Percentiles rank a stretch among this genome's conserved stretches.
Conservation (phyloP, 2,888 invertebrate genomes). For the Suillia variegata region DNA sequence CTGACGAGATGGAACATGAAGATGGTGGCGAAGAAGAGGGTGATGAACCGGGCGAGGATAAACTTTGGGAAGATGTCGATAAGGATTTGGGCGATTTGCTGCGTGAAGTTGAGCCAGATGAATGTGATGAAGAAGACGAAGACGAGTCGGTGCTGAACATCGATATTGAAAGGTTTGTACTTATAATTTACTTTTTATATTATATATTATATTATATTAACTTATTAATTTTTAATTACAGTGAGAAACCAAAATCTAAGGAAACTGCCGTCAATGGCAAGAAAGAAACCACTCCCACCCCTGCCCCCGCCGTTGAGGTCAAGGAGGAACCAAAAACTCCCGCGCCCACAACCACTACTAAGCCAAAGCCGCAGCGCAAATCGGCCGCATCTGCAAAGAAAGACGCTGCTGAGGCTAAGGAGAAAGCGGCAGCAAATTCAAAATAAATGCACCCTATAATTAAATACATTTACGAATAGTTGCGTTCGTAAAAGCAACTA, state of each 20-base stretch:
- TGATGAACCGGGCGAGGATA: slow-evolving; percentile 69
- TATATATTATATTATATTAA: too few species aligned
- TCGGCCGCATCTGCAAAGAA: background rate
- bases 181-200: too few species aligned
- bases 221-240: too few species aligned
- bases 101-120: slow-evolving; percentile 70
- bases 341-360: slow-evolving; percentile 12
- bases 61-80: slow-evolving; percentile 81
- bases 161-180: slow-evolving; percentile 65
- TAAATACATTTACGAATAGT: too few species aligned
- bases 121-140: slow-evolving; percentile 70
- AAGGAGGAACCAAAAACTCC: slow-evolving; percentile 22
- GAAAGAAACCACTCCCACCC: background rate
- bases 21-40: slow-evolving; percentile 46
- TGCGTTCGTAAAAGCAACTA: too few species aligned
- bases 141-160: slow-evolving; percentile 65
- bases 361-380: slow-evolving; percentile 27
- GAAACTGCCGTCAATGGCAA: slow-evolving; percentile 37
- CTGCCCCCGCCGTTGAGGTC: too few species aligned
- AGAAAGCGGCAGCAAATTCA: background rate
- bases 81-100: slow-evolving; percentile 80
- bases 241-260: slow-evolving; percentile 65
- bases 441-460: too few species aligned
- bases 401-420: slow-evolving; percentile 15
- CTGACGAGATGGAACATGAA: slow-evolving; percentile 15